These are phyloP conservation scores for Zaprionus camerounensis DNA, from an alignment of 1,140 invertebrate genomes.

Conservation along the genomic window DNA sequence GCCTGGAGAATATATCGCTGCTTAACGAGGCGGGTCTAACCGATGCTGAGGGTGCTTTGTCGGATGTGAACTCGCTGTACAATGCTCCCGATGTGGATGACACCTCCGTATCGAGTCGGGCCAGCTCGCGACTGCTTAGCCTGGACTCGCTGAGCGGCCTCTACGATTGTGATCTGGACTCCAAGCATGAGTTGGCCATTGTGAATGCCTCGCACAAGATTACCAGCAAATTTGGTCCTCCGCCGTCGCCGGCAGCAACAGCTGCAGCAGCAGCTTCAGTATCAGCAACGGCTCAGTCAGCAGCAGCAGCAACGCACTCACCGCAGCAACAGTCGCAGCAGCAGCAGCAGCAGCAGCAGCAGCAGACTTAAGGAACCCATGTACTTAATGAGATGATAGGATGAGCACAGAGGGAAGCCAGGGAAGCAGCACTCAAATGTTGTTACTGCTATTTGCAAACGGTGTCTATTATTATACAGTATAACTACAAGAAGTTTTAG, in stretches of 20 bases:
- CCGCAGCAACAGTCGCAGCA: slow-evolving; percentile 24
- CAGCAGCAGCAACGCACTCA: slow-evolving; percentile 24
- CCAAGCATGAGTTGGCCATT: slow-evolving; percentile 84
- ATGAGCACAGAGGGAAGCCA: slow-evolving; percentile 24
- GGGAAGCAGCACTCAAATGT: slow-evolving; percentile 42
- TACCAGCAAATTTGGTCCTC: slow-evolving; percentile 83
- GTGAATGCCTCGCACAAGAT: slow-evolving; percentile 84
- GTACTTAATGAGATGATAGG: slow-evolving; percentile 38
- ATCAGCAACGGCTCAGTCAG: slow-evolving; percentile 26
- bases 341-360: slow-evolving; percentile 24
- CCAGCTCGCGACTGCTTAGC: slow-evolving; percentile 91
- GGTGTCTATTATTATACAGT: slow-evolving; percentile 68
- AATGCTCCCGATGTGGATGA: slow-evolving; percentile 90
- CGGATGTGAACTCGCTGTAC: slow-evolving; percentile 94
- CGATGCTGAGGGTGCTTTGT: slow-evolving; percentile 93
- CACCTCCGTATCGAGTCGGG: slow-evolving; percentile 91
- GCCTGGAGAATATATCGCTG: slow-evolving; percentile 92
- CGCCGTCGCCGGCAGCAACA: slow-evolving; percentile 54
- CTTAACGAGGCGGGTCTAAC: slow-evolving; percentile 93
- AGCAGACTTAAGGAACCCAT: slow-evolving; percentile 51
- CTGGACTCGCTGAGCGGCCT: slow-evolving; percentile 91
- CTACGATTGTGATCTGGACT: slow-evolving; percentile 88
- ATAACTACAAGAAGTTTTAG: slow-evolving; percentile 45
- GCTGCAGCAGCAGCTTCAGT: slow-evolving; percentile 31
- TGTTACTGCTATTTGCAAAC: slow-evolving; percentile 65